Base-by-base conservation (phyloP, 2,888 invertebrate genomes). In the Taenaris catops region DNA sequence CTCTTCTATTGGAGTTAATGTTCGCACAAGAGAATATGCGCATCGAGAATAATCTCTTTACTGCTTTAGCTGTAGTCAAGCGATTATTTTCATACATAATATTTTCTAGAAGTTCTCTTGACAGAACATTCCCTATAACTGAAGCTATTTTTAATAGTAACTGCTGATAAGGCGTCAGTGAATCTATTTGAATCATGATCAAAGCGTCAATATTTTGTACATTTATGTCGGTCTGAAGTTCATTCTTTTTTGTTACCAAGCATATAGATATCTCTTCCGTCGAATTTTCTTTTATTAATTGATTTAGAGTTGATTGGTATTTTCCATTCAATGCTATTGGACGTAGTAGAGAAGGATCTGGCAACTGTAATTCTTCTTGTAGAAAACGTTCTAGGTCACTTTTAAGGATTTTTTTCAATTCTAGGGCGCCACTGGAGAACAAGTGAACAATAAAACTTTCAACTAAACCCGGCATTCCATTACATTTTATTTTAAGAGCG, bases 131-230 rank as follows among this genome's bases (percentile, higher is more conserved):
- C 0, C 91, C 91, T 17, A 91, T 69, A 0, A 89, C 87, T 0
- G 91, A 84, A 3, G 89, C 89, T 36, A 89, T 89, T 63, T 90
- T 91, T 6, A 91, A 61, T 25, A 91, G 64, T 33, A 89, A 59
- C 50, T 91, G 90, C 55, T 91, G 89, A 53, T 89, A 89, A 0
- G 88, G 83, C 2, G 87, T 88, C 25, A 90, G 70, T n/a, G 87
- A 81, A 60, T 88, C 88, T 41, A 88, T 87, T 58, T 88, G 79
- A 43, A 88, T 86, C 75, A 88, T 79, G 41, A 87, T 73, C 38
- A 88, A 59, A 7, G 87, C 80, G 43, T 87, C 79, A 29, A 81
- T 42, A 51, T 83, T 88, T 58, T 83, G 73, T 7, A 62, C 63
- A 45, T 78, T 73, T 27, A 79, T 63, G 35, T 81, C 71, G 3